Conservation (phyloP, 2,113 vertebrate genomes). For the Potamarius usumacintae region DNA sequence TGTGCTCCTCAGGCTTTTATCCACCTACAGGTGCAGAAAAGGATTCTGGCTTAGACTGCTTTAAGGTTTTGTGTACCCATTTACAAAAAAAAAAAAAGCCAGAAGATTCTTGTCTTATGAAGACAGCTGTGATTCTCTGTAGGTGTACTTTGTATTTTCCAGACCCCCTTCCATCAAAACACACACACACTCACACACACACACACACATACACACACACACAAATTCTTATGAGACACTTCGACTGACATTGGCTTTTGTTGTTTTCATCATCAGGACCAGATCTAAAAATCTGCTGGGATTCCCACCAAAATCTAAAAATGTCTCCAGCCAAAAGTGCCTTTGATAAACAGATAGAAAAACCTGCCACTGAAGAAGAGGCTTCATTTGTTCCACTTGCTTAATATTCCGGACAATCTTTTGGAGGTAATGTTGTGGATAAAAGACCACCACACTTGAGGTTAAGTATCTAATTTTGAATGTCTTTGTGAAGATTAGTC, state of each 20-base stretch:
- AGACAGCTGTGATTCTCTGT: neutral
- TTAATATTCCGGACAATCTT: conserved; percentile 25
- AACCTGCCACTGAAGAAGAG: neutral
- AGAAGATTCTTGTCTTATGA: conserved; percentile 1
- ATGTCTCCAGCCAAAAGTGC: neutral
- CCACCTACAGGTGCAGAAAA: conserved; percentile 27
- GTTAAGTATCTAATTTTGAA: conserved; percentile 39
- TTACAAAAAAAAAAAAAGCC: conserved; percentile 1
- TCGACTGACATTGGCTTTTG: neutral
- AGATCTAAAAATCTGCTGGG: neutral
- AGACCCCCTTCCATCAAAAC: neutral
- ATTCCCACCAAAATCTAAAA: neutral
- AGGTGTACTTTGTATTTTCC: conserved; percentile 12
- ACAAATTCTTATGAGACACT: neutral
- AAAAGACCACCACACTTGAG: conserved; percentile 13
- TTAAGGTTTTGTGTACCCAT: conserved; percentile 24
- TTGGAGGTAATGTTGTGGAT: conserved; percentile 14
- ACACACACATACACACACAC: neutral
- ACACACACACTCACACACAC: neutral
- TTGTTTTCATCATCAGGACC: neutral
- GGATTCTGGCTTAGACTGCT: conserved; percentile 4
- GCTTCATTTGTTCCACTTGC: neutral
- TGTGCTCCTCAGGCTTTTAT: conserved; percentile 25
- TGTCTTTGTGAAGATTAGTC: conserved; percentile 32
- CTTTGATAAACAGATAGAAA: conserved; percentile 1